Evolutionary conservation across 2,797 vertebrate genomes (phyloP), one percentile per base, ranked within the genome.

Genomic region (Pteronotus mesoamericanus): DNA sequence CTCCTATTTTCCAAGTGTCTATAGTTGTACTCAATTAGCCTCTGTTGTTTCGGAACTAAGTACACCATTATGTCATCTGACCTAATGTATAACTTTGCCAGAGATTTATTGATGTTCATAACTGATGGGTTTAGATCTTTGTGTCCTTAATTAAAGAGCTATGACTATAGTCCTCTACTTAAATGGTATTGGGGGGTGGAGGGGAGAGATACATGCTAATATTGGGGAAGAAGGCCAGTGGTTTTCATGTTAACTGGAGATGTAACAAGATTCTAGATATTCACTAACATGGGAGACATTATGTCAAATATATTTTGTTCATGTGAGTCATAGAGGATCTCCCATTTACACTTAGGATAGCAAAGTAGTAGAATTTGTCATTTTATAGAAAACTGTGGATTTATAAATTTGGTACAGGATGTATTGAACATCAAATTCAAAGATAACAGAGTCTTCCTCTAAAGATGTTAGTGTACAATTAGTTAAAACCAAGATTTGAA

Each of bases 401-500:
- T 79, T 61, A 11, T n/a, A 74, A 24, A 51, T 71, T 84, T 55
- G 39, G 9, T 66, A 22, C 0, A 34, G 46, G 21, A 19, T 44
- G 2, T 78, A 66, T 12, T 61, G 57, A 8, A 77, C 22, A 53
- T 89, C 69, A 89, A 0, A n/a, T 34, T 71, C 22, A 77, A 42
- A 42, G n/a, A 24, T 2, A 53, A 22, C 34, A 51, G 6, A 44
- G 16, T 80, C 51, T 88, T 94, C 29, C 57, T 69, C 86, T 57
- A 89, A 93, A 90, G 77, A 14, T 69, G 9, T 29, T 69, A 61
- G 37, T 0, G 0, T 83, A 46, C 85, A 87, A 57, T n/a, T 75
- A 66, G 46, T 92, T 89, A 48, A 92, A 61, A 72, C 57, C 14
- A 84, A n/a, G 46, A 89, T 89, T 92, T 48, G 44, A 94, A 87